Conservation (phyloP, 2,113 vertebrate species). For the Sceloporus tristichus region DNA sequence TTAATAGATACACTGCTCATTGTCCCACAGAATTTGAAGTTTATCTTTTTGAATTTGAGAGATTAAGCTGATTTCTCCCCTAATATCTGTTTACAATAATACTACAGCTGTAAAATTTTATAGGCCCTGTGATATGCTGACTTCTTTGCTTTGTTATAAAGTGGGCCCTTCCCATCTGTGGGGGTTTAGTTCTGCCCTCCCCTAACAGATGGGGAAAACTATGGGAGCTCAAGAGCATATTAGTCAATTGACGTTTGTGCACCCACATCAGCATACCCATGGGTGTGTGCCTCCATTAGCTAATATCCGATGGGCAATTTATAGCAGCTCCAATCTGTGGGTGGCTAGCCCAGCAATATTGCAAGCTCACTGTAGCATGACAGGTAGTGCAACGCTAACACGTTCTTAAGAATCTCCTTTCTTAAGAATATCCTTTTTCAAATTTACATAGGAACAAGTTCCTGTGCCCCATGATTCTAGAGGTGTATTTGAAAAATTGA, state of each 20-base stretch:
- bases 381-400: not conserved
- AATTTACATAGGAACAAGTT: not conserved
- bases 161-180: too few species aligned
- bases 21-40: constrained; percentile 47
- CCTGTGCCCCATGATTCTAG: not conserved
- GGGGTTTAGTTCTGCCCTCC: too few species aligned
- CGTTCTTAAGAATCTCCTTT: not conserved
- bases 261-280: too few species aligned
- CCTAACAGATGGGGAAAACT: too few species aligned
- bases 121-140: not conserved
- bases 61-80: constrained; percentile 52
- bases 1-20: constrained; percentile 63
- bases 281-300: too few species aligned
- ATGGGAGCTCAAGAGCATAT: too few species aligned
- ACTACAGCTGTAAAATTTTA: constrained; percentile 40
- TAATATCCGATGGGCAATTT: too few species aligned
- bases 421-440: not conserved
- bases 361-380: not conserved
- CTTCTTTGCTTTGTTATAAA: not conserved
- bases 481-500: not conserved
- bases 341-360: too few species aligned
- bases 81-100: constrained; percentile 14
- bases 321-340: too few species aligned
- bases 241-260: too few species aligned
- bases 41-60: constrained; percentile 45